phyloP scores from a whole-genome alignment of 2,888 invertebrate species.

The Ormia ochracea region DNA sequence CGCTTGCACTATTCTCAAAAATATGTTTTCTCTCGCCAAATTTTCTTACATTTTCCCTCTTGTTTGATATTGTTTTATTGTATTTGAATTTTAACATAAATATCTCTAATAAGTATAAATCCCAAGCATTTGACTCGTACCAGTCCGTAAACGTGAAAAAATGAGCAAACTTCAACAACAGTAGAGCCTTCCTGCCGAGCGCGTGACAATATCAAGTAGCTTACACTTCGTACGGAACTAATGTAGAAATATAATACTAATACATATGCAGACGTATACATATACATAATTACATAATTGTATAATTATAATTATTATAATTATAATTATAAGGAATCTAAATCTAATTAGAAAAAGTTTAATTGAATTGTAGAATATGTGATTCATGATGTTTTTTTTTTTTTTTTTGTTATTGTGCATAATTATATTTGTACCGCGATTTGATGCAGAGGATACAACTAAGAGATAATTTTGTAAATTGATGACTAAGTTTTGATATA shows the following conservation, averaged over 20 bases:
- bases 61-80: constrained; percentile 30
- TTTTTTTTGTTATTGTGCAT: too few species aligned
- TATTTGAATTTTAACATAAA: constrained; percentile 30
- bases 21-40: constrained; percentile 39
- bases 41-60: constrained; percentile 45
- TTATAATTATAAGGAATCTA: not conserved
- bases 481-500: too few species aligned
- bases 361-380: not conserved
- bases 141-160: constrained; percentile 30
- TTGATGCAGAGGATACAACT: too few species aligned
- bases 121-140: constrained; percentile 38
- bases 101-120: constrained; percentile 32
- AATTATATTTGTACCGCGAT: too few species aligned
- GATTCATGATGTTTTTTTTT: too few species aligned
- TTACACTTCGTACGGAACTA: constrained; percentile 5
- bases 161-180: constrained; percentile 54
- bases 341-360: not conserved
- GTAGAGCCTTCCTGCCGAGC: constrained; percentile 75
- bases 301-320: too few species aligned
- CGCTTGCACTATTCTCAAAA: constrained; percentile 17
- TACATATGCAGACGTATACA: too few species aligned
- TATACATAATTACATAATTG: too few species aligned
- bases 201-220: constrained; percentile 66
- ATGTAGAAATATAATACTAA: constrained; percentile 14
- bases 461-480: too few species aligned